These are phyloP conservation scores for Prostheceraeus crozeri DNA, from an alignment of 2,888 invertebrate species.

Conservation along the genomic window DNA sequence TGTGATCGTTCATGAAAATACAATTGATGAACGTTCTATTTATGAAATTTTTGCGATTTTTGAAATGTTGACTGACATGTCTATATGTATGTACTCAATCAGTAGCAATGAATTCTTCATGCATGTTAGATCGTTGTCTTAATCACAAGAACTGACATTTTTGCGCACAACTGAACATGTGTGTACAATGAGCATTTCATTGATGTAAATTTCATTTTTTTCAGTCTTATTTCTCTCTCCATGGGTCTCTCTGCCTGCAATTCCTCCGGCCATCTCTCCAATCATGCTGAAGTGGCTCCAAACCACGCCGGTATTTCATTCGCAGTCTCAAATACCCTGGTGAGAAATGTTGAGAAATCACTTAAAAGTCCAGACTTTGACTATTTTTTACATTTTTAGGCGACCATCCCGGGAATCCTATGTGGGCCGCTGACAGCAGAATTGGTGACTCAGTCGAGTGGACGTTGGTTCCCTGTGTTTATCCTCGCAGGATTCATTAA, in stretches of 20 bases:
- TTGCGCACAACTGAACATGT: too few species aligned
- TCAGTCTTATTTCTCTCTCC: slow-evolving; percentile 66
- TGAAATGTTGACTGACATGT: too few species aligned
- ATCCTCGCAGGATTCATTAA: slow-evolving; percentile 67
- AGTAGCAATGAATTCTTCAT: too few species aligned
- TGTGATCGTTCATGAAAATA: too few species aligned
- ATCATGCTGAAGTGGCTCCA: slow-evolving; percentile 70
- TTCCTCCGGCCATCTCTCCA: slow-evolving; percentile 69
- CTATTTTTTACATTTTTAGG: slow-evolving; percentile 56
- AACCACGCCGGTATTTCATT: slow-evolving; percentile 71
- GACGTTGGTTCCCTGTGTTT: slow-evolving; percentile 70
- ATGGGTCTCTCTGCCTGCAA: slow-evolving; percentile 70
- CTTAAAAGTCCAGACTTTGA: background rate
- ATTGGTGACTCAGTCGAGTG: slow-evolving; percentile 65
- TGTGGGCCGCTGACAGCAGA: slow-evolving; percentile 71
- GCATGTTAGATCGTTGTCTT: too few species aligned
- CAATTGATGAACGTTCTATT: too few species aligned
- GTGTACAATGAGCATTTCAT: too few species aligned
- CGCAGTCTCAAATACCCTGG: slow-evolving; percentile 69
- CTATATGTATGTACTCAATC: too few species aligned
- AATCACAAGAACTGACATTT: too few species aligned
- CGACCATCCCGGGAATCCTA: slow-evolving; percentile 68
- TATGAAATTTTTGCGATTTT: too few species aligned
- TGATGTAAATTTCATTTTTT: slow-evolving; percentile 44
- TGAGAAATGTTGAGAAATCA: slow-evolving; percentile 51